These are phyloP conservation scores for Gallirallus australis DNA, from an alignment of 2,797 vertebrate species.

Conservation along the genomic window DNA sequence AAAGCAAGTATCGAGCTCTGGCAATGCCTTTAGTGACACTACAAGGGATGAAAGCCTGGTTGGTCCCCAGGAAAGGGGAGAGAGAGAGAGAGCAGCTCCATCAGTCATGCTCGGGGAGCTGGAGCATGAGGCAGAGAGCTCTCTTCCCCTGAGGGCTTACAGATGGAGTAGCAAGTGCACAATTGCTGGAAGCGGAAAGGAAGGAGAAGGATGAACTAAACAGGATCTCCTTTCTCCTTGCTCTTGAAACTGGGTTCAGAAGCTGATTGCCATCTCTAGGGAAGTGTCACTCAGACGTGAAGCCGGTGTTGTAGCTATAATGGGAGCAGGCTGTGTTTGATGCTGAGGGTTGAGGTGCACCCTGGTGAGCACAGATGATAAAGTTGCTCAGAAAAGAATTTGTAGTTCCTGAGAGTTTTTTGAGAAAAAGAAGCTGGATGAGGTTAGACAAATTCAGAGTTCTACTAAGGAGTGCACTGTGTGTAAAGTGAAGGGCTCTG, in stretches of 20 bases:
- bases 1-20: not conserved
- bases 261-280: not conserved
- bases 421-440: not conserved
- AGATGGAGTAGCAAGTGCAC: not conserved
- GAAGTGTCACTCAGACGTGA: not conserved
- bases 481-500: not conserved
- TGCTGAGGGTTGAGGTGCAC: not conserved
- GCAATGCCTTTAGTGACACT: not conserved
- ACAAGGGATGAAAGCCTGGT: not conserved
- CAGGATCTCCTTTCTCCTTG: not conserved
- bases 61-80: not conserved
- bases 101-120: rapidly evolving
- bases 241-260: not conserved
- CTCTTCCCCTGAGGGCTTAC: not conserved
- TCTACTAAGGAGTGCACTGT: not conserved
- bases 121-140: not conserved
- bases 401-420: not conserved
- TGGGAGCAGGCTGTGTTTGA: not conserved
- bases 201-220: not conserved
- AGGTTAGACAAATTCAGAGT: not conserved
- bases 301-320: not conserved
- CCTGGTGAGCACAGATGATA: not conserved
- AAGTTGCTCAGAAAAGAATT: not conserved
- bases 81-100: not conserved
- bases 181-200: not conserved